Base-by-base conservation (phyloP, 2,888 invertebrate species). In the Malacosoma neustria region DNA sequence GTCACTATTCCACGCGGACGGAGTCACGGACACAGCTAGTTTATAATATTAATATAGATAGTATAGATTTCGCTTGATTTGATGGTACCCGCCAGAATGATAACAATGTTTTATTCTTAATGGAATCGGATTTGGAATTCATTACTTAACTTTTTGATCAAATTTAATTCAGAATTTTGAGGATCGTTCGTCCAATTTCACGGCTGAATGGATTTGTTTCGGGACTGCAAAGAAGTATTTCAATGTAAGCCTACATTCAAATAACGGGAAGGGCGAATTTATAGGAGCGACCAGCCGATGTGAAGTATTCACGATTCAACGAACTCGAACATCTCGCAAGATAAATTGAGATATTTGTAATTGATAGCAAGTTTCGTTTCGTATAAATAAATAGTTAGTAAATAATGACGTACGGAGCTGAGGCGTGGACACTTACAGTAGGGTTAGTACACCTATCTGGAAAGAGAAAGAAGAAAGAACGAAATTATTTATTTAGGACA, bases 161-260 rank as follows among this genome's bases (percentile, higher is more conserved):
- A 79, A 75, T 72, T 74, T 65, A 62, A 72, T 74, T 69, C 56
- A 62, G 72, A 35, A 72, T 73, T 73, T 79, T 69, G 68, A 70
- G 72, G 68, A 70, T 70, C 68, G 67, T 70, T 73, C 67, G 62
- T 67, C 64, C 71, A 77, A 82, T 81, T 80, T 76, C 58, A 71
- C 61, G 72, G 65, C 53, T 76, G 70, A 79, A 75, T 71, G 65
- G 71, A 61, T 77, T 77, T 79, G 72, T 81, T 81, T 80, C 67
- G 69, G 66, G 50, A 46, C 53, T 58, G 69, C 64, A 72, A 72
- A 79, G 75, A 79, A 77, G 71, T 74, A 71, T 74, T 76, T 68
- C 72, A 70, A 66, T 71, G 65, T 75, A 68, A 73, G 72, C 69
- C 67, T 72, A 73, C 70, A 66, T 72, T 77, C 65, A 63, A 72